Evolutionary conservation across 2,113 vertebrate species (phyloP), one percentile per base, ranked within the genome.

Genomic region (Clarias magur): DNA sequence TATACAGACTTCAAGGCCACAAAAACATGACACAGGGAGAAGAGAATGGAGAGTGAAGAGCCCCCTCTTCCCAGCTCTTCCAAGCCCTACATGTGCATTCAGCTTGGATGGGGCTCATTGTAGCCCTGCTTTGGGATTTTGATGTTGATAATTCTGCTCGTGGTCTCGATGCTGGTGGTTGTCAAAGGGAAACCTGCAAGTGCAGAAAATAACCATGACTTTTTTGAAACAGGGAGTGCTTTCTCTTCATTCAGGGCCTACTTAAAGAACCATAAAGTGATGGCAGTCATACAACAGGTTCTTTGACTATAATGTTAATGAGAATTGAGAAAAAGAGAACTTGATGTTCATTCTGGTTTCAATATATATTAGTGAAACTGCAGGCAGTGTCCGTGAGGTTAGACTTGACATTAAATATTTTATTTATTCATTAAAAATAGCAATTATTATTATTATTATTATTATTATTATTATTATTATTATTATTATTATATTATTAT

Each of bases 1-100:
- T 91, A 92, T 92, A 94, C 92, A 94, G 95, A 96, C 95, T 95
- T 97, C 96, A 98, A 98, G 97, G 96, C 95, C 96, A 93, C 87
- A 93, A 92, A 91, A 95, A 94, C 94, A 95, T 95, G 94, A 95
- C 94, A 96, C 94, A 95, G 92, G 91, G 94, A 93, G 94, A 94
- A 82, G 93, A 94, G 93, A 96, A 96, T 93, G 94, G 94, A 92
- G 89, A 91, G 93, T 96, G 95, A 96, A 97, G 95, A 96, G 94
- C 92, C 91, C 88, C 90, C 93, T 81, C 89, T 91, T 88, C 84
- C 89, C 70, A 81, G 85, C 86, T 85, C 85, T 90, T 88, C 88
- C 75, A 59, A 76, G 25, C 54, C 88, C 87, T 92, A 91, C 87
- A 92, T 94, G 93, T 92, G 89, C 92, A 94, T 95, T 94, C 93